Conservation (phyloP, 2,888 invertebrate genomes). For the Oxyteleia sp. region DNA sequence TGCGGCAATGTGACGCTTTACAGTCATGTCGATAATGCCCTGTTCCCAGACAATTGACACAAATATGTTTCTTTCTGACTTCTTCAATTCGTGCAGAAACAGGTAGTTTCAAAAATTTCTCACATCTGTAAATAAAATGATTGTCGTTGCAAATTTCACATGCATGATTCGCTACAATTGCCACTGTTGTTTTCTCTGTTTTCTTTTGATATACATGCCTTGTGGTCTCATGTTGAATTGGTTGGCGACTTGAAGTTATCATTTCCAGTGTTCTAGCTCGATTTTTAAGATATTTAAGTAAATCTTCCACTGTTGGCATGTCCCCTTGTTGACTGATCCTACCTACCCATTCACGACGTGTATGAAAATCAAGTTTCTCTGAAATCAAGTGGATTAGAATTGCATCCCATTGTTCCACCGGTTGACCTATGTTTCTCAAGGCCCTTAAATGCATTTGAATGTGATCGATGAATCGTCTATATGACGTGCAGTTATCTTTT, state of each 20-base stretch:
- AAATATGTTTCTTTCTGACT: background rate
- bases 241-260: background rate
- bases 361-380: slow-evolving; percentile 17
- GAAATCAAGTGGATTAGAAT: slow-evolving; percentile 23
- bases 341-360: slow-evolving; percentile 21
- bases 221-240: background rate
- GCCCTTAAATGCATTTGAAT: slow-evolving; percentile 9
- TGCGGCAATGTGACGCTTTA: background rate
- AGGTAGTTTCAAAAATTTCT: background rate
- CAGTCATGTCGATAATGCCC: background rate
- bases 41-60: slow-evolving; percentile 14
- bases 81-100: background rate
- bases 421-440: slow-evolving; percentile 2
- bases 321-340: background rate
- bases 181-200: background rate
- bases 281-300: background rate
- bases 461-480: slow-evolving; percentile 7
- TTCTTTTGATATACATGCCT: background rate
- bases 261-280: slow-evolving; percentile 2
- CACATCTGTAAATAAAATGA: slow-evolving; percentile 3
- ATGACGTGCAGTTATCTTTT: background rate
- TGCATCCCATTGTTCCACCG: slow-evolving; percentile 12
- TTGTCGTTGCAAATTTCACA: slow-evolving; percentile 1
- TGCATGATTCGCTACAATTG: background rate
- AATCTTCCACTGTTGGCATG: background rate